These are phyloP conservation scores for Epinephelus moara DNA, from an alignment of 2,113 vertebrate genomes.

Conservation along the genomic window DNA sequence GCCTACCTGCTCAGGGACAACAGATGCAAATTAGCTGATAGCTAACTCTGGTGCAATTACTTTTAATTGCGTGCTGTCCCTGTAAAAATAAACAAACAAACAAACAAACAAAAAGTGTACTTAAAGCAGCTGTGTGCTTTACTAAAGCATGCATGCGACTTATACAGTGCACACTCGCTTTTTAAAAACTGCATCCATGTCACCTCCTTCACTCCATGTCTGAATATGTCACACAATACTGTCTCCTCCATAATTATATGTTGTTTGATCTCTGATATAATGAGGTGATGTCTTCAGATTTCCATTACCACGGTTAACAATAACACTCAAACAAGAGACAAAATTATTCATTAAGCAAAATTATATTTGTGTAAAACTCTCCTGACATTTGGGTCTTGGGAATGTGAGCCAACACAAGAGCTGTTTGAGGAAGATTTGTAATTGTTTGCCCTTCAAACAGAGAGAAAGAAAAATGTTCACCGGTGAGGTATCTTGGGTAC, in stretches of 20 bases:
- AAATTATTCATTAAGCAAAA: conserved; percentile 36
- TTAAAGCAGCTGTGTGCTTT: no score
- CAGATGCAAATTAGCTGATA: no score
- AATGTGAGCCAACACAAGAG: conserved; percentile 18
- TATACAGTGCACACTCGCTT: no score
- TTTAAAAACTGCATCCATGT: no score
- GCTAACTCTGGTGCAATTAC: no score
- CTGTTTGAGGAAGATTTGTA: conserved; percentile 36
- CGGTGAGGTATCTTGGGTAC: not conserved
- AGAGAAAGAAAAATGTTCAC: not conserved
- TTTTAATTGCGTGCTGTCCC: no score
- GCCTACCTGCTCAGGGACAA: no score
- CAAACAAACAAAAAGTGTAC: no score
- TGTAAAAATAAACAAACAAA: no score
- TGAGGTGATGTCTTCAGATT: conserved; percentile 14
- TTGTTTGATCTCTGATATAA: conserved; percentile 17
- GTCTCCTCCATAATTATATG: not conserved
- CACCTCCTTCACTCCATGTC: not conserved
- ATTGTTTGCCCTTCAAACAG: conserved; percentile 36
- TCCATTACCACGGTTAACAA: not conserved
- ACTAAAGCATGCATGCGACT: no score
- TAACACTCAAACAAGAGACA: conserved; percentile 15
- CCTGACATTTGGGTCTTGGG: conserved; percentile 33
- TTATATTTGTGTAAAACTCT: conserved; percentile 35
- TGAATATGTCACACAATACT: conserved; percentile 10